phyloP scores from a whole-genome alignment of 1,140 invertebrate genomes.

The Bombus consobrinus region DNA sequence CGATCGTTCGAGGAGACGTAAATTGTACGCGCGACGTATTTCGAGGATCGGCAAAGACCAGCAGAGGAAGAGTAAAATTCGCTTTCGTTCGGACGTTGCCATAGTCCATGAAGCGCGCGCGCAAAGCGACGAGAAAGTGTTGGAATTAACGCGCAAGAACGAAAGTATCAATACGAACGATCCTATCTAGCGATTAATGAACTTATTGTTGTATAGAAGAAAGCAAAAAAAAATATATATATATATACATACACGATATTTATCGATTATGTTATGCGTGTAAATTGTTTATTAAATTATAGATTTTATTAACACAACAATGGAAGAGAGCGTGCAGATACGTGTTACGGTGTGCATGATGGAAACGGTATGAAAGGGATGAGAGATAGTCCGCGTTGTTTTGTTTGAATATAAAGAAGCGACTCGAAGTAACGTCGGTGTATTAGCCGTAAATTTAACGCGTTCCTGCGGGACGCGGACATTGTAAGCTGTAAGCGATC shows the following conservation, averaged over 20 bases:
- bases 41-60: background rate
- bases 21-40: background rate
- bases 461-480: constrained; percentile 16
- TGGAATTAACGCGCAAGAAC: constrained; percentile 48
- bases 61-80: no score
- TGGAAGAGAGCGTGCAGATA: constrained; percentile 26
- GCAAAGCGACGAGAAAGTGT: constrained; percentile 27
- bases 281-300: constrained; percentile 80
- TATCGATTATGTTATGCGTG: constrained; percentile 79
- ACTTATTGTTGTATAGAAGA: constrained; percentile 70
- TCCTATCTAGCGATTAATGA: constrained; percentile 63
- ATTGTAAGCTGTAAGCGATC: constrained; percentile 15
- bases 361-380: constrained; percentile 32
- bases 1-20: no score
- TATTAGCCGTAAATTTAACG: constrained; percentile 52
- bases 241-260: constrained; percentile 74
- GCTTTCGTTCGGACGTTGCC: background rate
- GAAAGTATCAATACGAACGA: constrained; percentile 55
- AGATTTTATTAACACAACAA: constrained; percentile 75
- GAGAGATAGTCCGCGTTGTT: constrained; percentile 18
- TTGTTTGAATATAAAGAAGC: background rate
- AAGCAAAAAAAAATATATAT: constrained; percentile 61
- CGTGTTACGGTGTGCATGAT: constrained; percentile 41
- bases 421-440: constrained; percentile 10
- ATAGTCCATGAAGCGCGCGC: background rate